Evolutionary conservation across 2,888 invertebrate genomes (phyloP).

Genomic region (Acholoe squamosa): DNA sequence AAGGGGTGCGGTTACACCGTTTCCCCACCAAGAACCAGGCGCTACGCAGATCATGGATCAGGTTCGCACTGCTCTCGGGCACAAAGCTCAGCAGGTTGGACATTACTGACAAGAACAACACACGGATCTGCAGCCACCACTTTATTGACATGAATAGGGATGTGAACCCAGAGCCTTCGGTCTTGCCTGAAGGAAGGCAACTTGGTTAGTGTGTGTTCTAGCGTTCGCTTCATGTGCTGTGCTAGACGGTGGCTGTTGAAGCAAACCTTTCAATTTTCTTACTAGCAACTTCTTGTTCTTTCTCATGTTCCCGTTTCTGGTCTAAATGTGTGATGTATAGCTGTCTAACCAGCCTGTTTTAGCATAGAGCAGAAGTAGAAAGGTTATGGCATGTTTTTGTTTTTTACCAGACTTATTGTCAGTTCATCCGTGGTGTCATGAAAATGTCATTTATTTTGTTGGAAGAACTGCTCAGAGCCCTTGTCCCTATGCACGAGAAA

Average conservation of each 20-base stretch:
- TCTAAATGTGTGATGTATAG: no score
- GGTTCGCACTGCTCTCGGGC: slow-evolving; percentile 36
- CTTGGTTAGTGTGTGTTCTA: slow-evolving; percentile 26
- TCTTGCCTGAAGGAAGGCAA: slow-evolving; percentile 28
- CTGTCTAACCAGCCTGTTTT: no score
- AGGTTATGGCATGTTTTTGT: no score
- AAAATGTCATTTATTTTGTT: no score
- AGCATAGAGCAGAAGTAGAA: no score
- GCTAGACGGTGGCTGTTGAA: background rate
- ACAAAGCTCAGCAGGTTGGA: slow-evolving; percentile 16
- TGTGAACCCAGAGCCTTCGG: slow-evolving; percentile 14
- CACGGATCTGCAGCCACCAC: slow-evolving; percentile 32
- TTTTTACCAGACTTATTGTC: no score
- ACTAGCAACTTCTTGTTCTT: no score
- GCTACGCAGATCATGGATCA: slow-evolving; percentile 44
- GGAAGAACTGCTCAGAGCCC: no score
- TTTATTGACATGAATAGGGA: slow-evolving; percentile 9
- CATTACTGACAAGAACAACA: slow-evolving; percentile 16
- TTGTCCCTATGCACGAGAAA: no score
- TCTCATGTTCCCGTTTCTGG: no score
- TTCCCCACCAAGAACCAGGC: slow-evolving; percentile 40
- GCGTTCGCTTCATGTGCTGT: background rate
- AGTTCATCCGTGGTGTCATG: no score
- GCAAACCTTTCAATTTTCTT: no score
- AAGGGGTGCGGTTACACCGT: slow-evolving; percentile 29